Evolutionary conservation across 2,113 vertebrate species (phyloP), one percentile per base, ranked within the genome.

Genomic region (Bos javanicus): DNA sequence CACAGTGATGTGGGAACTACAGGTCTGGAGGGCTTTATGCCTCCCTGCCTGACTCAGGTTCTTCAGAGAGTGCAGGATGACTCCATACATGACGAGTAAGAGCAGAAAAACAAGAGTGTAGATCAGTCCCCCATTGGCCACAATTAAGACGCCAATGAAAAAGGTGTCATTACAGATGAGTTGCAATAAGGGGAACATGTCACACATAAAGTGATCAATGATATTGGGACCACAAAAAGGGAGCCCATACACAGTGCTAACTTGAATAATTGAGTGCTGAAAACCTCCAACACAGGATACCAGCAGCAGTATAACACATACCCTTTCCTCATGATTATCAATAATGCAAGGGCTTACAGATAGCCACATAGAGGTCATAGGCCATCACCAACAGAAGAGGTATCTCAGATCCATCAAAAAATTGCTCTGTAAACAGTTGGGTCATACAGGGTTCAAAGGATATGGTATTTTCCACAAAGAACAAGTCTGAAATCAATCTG

Each of bases 171-270:
- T 57, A 48, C 97, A 98, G 2, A 93, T 50, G 10, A 98, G 93
- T 43, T 97, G 96, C 39, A 98, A 7, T 25, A 98, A 85, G 4
- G 97, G 97, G 39, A 95, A 94, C 90, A 98, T 94, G 48, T 98
- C 98, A 97, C 98, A 98, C 30, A 97, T 90, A 52, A 98, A 98
- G 21, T 97, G 98, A 56, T 98, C 97, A 25, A 93, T 90, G 23
- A 97, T 9, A 71, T 98, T 98, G 33, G 92, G 96, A 3, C 92
- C 95, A 97, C 98, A 98, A 56, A 98, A 98, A 8, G 96, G 92
- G 5, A 98, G 95, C 13, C 71, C 81, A 56, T 56, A 64, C 17
- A n/a, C 30, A 64, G 15, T 33, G 62, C 1, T n/a, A 64, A n/a
- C 30, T n/a, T n/a, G 62, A 64, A 64, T 64, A 33, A 33, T 17